Evolutionary conservation across 2,113 vertebrate genomes (phyloP).

Genomic region (Corythornis madagascariensis): DNA sequence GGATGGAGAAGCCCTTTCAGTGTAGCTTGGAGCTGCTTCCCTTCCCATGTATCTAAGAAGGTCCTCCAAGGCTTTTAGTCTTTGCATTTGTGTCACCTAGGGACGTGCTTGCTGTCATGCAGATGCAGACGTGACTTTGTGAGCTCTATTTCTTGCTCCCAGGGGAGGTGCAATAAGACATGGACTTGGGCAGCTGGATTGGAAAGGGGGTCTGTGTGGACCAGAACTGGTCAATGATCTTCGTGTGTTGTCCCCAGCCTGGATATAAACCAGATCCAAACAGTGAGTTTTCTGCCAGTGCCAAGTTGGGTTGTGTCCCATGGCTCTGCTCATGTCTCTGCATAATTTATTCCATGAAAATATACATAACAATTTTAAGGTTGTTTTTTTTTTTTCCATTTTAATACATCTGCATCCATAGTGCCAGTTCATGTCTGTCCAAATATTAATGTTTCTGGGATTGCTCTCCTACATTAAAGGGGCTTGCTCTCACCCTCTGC

Average conservation of each 20-base stretch:
- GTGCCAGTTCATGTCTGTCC: background rate
- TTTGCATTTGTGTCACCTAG: background rate
- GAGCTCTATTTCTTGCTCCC: background rate
- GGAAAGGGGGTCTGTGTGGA: background rate
- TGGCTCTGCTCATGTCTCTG: background rate
- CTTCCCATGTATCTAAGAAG: background rate
- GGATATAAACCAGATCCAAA: background rate
- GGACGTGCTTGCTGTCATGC: accelerated
- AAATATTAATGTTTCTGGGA: conserved; percentile 1
- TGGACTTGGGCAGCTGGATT: background rate
- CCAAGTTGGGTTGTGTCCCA: background rate
- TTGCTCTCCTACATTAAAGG: background rate
- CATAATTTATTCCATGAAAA: background rate
- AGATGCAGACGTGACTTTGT: background rate
- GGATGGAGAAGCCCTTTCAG: background rate
- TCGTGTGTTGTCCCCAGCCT: background rate
- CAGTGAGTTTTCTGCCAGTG: background rate
- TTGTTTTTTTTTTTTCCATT: background rate
- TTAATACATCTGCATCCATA: background rate
- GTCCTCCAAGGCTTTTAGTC: background rate
- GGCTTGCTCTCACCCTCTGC: background rate
- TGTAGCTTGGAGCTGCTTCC: background rate
- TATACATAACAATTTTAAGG: background rate
- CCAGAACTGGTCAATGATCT: background rate
- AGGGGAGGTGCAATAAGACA: background rate